phyloP scores from a whole-genome alignment of 2,888 invertebrate genomes.

The Drosophila atripex region DNA sequence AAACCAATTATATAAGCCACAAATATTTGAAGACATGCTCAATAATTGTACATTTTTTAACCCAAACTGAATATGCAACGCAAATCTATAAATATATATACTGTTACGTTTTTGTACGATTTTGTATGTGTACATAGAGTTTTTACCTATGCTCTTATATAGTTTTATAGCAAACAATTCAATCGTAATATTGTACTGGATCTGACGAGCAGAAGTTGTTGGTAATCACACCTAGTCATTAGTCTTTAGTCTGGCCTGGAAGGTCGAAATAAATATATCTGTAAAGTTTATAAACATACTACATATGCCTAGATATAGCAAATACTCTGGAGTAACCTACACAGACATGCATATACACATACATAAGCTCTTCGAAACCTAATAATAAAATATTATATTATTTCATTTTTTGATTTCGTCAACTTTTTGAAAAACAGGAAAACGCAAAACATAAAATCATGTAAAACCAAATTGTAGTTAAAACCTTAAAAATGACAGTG shows the following conservation, averaged over 20 bases:
- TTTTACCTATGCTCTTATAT: slow-evolving; percentile 64
- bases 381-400: slow-evolving; percentile 4
- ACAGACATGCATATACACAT: slow-evolving; percentile 17
- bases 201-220: slow-evolving; percentile 45
- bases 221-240: slow-evolving; percentile 54
- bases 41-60: slow-evolving; percentile 69
- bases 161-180: slow-evolving; percentile 58
- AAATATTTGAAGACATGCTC: slow-evolving; percentile 41
- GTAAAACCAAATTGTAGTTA: slow-evolving; percentile 74
- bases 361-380: slow-evolving; percentile 13
- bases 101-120: slow-evolving; percentile 73
- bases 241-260: slow-evolving; percentile 57
- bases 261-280: slow-evolving; percentile 61
- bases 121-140: slow-evolving; percentile 71
- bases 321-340: slow-evolving; percentile 11
- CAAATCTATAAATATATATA: slow-evolving; percentile 38
- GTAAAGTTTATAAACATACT: slow-evolving; percentile 60
- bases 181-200: slow-evolving; percentile 45
- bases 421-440: slow-evolving; percentile 23
- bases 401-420: slow-evolving; percentile 7
- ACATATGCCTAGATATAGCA: slow-evolving; percentile 43
- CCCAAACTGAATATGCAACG: slow-evolving; percentile 24
- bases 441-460: slow-evolving; percentile 43
- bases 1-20: slow-evolving; percentile 18
- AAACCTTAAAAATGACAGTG: slow-evolving; percentile 69